These are phyloP conservation scores for Syncerus caffer DNA, from an alignment of 2,797 vertebrate species.

Conservation along the genomic window DNA sequence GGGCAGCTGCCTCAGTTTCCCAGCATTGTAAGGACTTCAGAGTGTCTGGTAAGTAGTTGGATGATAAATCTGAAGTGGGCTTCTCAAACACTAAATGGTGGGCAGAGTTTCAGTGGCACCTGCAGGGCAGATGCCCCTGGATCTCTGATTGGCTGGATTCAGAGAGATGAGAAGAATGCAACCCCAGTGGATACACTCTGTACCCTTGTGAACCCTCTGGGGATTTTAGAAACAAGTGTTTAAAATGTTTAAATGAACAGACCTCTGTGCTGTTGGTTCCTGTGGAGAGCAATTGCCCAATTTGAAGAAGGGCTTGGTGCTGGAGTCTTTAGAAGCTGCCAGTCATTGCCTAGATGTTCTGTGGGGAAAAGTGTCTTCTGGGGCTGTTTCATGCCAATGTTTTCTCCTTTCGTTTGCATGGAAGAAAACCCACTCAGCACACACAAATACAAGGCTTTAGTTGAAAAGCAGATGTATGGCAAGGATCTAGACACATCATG, in stretches of 20 bases:
- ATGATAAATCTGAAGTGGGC: not conserved
- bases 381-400: not conserved
- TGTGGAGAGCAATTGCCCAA: not conserved
- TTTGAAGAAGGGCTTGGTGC: not conserved
- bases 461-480: not conserved
- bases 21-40: not conserved
- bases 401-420: not conserved
- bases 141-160: not conserved
- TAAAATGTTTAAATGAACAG: not conserved
- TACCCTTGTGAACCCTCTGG: not conserved
- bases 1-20: not conserved
- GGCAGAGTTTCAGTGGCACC: not conserved
- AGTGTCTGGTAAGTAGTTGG: not conserved
- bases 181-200: rapidly evolving
- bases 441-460: not conserved
- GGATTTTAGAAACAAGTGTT: not conserved
- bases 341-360: not conserved
- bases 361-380: not conserved
- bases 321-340: not conserved
- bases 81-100: not conserved
- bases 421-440: not conserved
- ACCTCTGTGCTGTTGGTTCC: not conserved
- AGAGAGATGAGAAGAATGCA: not conserved
- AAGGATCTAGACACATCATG: not conserved
- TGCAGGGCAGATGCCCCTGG: not conserved